Conservation (phyloP, 2,797 vertebrate species). For the Odontamblyopus rebecca region DNA sequence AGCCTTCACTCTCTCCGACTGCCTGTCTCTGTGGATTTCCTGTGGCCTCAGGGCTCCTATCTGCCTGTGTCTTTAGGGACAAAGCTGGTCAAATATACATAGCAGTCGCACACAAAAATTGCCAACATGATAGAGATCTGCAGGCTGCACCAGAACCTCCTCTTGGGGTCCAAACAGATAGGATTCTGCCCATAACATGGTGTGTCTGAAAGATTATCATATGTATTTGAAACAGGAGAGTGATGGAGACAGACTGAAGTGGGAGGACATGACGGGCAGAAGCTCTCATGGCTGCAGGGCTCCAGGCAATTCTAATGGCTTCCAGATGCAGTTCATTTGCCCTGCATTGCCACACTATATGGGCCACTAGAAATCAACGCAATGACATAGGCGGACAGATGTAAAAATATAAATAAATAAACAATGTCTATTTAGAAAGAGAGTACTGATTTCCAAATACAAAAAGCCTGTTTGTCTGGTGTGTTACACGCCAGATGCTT, state of each 20-base stretch:
- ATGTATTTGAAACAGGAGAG: conserved; percentile 27
- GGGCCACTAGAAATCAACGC: conserved; percentile 49
- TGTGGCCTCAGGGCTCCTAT: conserved; percentile 73
- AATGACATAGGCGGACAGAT: conserved; percentile 22
- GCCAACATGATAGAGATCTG: conserved; percentile 73
- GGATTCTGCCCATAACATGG: conserved; percentile 66
- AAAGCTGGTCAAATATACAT: conserved; percentile 40
- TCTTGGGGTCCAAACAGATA: conserved; percentile 66
- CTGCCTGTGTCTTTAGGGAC: conserved; percentile 62
- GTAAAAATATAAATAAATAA: conserved; percentile 11
- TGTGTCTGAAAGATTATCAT: conserved; percentile 43
- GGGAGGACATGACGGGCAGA: conserved; percentile 81
- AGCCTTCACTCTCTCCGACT: conserved; percentile 77
- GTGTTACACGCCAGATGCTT: too few relatives aligned
- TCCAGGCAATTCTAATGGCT: conserved; percentile 86
- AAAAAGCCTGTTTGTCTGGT: neutral
- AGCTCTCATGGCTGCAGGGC: conserved; percentile 75
- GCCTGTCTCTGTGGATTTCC: conserved; percentile 80
- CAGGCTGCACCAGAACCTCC: conserved; percentile 64
- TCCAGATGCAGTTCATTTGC: conserved; percentile 94
- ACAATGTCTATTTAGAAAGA: conserved; percentile 10
- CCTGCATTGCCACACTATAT: conserved; percentile 50
- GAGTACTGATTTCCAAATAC: neutral
- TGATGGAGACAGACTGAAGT: conserved; percentile 33
- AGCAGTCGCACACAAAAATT: conserved; percentile 40